Conservation (phyloP, 2,113 vertebrate species). For the Puntigrus tetrazona region DNA sequence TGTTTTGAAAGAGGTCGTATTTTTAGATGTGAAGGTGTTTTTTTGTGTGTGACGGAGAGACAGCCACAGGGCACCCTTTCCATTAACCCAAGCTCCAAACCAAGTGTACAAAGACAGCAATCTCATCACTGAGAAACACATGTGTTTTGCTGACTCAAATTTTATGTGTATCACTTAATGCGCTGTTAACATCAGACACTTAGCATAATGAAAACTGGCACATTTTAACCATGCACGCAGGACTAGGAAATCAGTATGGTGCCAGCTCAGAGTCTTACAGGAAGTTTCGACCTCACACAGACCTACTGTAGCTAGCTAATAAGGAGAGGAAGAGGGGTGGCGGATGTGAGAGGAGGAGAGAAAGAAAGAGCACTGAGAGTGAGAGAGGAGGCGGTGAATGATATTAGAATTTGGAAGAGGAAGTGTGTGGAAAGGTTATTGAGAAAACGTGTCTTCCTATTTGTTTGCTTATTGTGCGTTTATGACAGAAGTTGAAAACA, state of each 20-base stretch:
- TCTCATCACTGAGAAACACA: background rate
- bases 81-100: constrained; percentile 11
- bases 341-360: constrained; percentile 46
- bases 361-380: constrained; percentile 16
- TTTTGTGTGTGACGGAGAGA: background rate
- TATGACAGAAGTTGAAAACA: background rate
- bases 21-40: constrained; percentile 44
- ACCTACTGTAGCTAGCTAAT: constrained; percentile 46
- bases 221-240: background rate
- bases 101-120: background rate
- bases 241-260: constrained; percentile 33
- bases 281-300: constrained; percentile 32
- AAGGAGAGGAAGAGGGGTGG: constrained; percentile 26
- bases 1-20: constrained; percentile 34
- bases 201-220: background rate
- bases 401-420: constrained; percentile 29
- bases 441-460: constrained; percentile 21
- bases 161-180: background rate
- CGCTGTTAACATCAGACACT: background rate
- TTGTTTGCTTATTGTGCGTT: background rate
- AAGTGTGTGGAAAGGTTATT: constrained; percentile 26
- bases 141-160: background rate
- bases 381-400: constrained; percentile 27
- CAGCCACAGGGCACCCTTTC: constrained; percentile 3
- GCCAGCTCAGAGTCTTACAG: constrained; percentile 43